phyloP scores from a whole-genome alignment of 2,113 vertebrate species.

The Sylvilagus bachmani region DNA sequence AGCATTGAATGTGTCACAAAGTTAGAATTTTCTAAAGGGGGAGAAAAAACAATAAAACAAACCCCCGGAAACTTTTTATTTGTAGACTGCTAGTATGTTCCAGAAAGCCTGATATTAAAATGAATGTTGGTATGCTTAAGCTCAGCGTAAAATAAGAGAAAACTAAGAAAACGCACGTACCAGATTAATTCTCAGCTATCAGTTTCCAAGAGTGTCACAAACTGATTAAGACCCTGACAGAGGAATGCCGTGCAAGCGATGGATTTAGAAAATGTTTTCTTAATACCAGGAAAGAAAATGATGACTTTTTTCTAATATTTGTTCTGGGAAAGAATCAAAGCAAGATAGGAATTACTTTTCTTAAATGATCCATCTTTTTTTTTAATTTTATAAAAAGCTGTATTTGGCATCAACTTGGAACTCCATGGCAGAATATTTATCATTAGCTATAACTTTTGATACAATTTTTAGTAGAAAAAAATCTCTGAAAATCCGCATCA shows the following conservation, averaged over 20 bases:
- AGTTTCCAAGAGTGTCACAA: constrained; percentile 45
- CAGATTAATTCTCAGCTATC: constrained; percentile 68
- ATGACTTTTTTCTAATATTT: constrained; percentile 64
- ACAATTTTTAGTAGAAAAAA: constrained; percentile 37
- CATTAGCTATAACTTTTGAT: constrained; percentile 1
- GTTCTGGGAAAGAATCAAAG: constrained; percentile 65
- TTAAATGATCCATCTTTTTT: constrained; percentile 44
- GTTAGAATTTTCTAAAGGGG: not conserved
- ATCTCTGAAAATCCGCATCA: constrained; percentile 10
- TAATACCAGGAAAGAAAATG: constrained; percentile 69
- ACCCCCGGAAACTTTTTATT: constrained; percentile 40
- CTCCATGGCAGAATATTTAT: not conserved
- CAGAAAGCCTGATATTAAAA: constrained; percentile 54
- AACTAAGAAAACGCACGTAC: constrained; percentile 5
- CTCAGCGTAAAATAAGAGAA: constrained; percentile 41
- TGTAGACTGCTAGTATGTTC: not conserved
- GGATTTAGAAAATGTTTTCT: constrained; percentile 70
- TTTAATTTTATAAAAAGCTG: constrained; percentile 35
- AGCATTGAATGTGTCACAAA: constrained; percentile 51
- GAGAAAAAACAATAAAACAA: not conserved
- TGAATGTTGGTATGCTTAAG: not conserved
- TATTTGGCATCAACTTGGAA: constrained; percentile 50
- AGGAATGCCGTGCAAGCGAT: constrained; percentile 28
- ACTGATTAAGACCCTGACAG: constrained; percentile 27
- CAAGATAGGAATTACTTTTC: constrained; percentile 61